Evolutionary conservation across 2,797 vertebrate genomes (phyloP).

Genomic region (Carcharodon carcharias): DNA sequence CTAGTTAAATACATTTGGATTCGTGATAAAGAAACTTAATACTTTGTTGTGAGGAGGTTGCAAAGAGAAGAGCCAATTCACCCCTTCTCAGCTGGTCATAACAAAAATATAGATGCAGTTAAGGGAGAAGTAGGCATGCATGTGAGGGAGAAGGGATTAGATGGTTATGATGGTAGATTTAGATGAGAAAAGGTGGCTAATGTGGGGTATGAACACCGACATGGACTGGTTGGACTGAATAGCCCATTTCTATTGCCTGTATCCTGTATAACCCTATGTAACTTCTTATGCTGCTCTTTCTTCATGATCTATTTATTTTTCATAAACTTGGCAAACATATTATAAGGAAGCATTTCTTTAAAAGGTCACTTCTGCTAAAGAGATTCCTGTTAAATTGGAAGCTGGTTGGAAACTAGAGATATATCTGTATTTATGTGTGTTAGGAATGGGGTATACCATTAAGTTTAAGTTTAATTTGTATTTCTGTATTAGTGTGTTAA

Average conservation of each 20-base stretch:
- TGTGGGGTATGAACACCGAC: neutral
- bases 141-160: too few relatives aligned
- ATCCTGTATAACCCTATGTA: neutral
- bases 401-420: neutral
- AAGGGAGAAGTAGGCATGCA: neutral
- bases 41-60: too few relatives aligned
- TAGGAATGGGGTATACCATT: too few relatives aligned
- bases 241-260: neutral
- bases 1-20: too few relatives aligned
- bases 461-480: too few relatives aligned
- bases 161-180: neutral
- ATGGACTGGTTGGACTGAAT: neutral
- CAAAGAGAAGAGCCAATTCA: too few relatives aligned
- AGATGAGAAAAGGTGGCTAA: neutral
- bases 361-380: neutral
- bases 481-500: too few relatives aligned
- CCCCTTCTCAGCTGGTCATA: too few relatives aligned
- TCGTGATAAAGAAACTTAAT: too few relatives aligned
- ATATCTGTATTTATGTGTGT: too few relatives aligned
- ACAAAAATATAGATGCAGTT: neutral
- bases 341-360: neutral
- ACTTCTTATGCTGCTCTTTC: neutral
- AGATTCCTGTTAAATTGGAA: neutral
- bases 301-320: neutral
- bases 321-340: neutral